These are phyloP conservation scores for Microlaimidae sp. DNA, from an alignment of 2,888 invertebrate genomes.

Conservation along the genomic window DNA sequence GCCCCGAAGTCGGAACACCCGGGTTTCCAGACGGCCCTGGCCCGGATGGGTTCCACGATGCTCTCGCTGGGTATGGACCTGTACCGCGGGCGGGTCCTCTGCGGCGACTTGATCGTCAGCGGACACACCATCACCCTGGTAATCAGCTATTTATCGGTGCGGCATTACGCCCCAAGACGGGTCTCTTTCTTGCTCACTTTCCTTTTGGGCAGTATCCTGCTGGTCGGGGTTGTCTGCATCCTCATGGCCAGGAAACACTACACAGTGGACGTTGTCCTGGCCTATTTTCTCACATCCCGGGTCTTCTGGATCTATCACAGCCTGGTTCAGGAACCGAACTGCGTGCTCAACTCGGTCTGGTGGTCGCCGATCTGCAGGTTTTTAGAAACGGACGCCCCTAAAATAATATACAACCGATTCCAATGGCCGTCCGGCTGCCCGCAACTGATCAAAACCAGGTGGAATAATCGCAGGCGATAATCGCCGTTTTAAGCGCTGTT, in stretches of 20 bases:
- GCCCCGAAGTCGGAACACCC: constrained; percentile 21
- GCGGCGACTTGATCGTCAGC: constrained; percentile 31
- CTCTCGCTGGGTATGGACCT: constrained; percentile 8
- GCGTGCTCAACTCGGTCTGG: not conserved
- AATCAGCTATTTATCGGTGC: not conserved
- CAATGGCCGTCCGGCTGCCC: constrained; percentile 9
- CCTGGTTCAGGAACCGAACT: not conserved
- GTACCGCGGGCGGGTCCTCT: constrained; percentile 21
- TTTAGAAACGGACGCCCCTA: not conserved
- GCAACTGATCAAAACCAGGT: constrained; percentile 11
- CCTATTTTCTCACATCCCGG: constrained; percentile 21
- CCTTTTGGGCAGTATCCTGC: not conserved
- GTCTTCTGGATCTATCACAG: not conserved
- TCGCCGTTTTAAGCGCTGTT: no score
- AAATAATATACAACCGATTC: not conserved
- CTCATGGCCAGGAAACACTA: constrained; percentile 29
- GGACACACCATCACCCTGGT: constrained; percentile 24
- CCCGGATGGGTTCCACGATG: constrained; percentile 18
- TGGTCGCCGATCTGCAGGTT: not conserved
- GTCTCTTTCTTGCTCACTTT: constrained; percentile 16
- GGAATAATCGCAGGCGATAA: constrained; percentile 28
- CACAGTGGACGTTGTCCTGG: constrained; percentile 27
- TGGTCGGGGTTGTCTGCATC: constrained; percentile 19
- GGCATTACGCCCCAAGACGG: constrained; percentile 8
- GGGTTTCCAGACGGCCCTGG: constrained; percentile 15